A percentile compares a stretch with the other conserved stretches of the same genome.
Conservation (phyloP, 2,888 invertebrate genomes). For the Dynastes maya region DNA sequence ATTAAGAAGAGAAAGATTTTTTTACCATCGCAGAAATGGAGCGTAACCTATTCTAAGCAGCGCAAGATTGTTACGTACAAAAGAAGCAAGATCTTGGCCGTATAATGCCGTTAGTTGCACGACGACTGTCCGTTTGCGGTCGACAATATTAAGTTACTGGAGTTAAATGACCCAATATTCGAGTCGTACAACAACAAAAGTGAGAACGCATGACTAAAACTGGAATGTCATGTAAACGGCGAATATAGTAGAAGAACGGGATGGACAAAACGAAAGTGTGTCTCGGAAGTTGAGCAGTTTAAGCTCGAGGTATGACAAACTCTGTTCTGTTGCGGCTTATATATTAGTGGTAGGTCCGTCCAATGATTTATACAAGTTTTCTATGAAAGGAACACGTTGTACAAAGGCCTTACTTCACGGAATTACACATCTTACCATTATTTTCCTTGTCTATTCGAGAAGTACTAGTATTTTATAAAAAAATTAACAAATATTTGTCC, state of each 20-base stretch:
- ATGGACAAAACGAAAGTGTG: background rate
- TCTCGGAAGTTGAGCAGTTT: background rate
- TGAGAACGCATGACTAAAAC: slow-evolving; percentile 1
- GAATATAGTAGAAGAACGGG: background rate
- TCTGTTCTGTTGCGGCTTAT: background rate
- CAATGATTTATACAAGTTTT: too few relatives aligned
- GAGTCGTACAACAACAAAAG: slow-evolving; percentile 21
- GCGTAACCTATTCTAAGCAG: slow-evolving; percentile 13
- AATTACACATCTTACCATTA: too few relatives aligned
- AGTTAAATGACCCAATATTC: slow-evolving; percentile 22
- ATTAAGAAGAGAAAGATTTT: too few relatives aligned
- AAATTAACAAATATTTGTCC: too few relatives aligned
- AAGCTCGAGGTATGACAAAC: background rate
- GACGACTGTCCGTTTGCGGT: background rate
- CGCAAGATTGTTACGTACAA: slow-evolving; percentile 10
- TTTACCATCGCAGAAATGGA: background rate
- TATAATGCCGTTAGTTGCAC: slow-evolving; percentile 32
- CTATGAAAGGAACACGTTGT: too few relatives aligned
- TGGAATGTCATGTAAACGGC: background rate
- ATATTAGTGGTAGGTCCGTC: too few relatives aligned
- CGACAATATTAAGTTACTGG: slow-evolving; percentile 30
- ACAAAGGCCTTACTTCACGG: too few relatives aligned
- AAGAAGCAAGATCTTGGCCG: slow-evolving; percentile 11
- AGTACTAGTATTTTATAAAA: too few relatives aligned
- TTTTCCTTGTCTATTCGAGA: too few relatives aligned